phyloP scores from a whole-genome alignment of 2,888 invertebrate genomes.

The Aspidiotus destructor region DNA sequence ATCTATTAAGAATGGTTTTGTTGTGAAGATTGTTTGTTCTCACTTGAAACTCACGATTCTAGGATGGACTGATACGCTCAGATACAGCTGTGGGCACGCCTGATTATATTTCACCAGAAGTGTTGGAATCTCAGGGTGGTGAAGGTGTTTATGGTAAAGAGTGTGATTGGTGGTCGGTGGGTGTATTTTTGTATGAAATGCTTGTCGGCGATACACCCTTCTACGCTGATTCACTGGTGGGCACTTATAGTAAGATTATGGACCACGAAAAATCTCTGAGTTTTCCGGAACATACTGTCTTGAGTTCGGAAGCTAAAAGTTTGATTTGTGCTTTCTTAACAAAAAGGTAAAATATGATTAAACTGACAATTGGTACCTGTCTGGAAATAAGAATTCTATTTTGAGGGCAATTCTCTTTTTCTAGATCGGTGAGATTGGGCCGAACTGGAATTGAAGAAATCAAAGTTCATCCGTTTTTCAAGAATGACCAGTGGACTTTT shows the following conservation, averaged over 20 bases:
- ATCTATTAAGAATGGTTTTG: neutral
- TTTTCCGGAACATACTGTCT: constrained; percentile 89
- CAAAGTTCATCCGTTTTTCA: constrained; percentile 87
- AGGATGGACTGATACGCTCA: constrained; percentile 88
- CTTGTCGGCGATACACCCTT: constrained; percentile 97
- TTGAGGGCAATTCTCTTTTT: constrained; percentile 20
- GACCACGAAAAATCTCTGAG: constrained; percentile 91
- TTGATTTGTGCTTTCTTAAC: constrained; percentile 90
- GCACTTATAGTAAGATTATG: constrained; percentile 98
- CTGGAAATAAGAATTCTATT: neutral
- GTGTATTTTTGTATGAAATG: constrained; percentile 98
- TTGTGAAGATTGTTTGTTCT: neutral
- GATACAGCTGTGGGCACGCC: constrained; percentile 99
- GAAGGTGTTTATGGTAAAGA: constrained; percentile 94
- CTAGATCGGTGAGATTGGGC: constrained; percentile 68
- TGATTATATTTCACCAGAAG: constrained; percentile 98
- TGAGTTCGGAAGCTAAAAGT: constrained; percentile 65
- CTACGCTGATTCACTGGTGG: constrained; percentile 90
- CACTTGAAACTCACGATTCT: constrained; percentile 24
- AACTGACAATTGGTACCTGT: neutral
- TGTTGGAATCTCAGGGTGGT: constrained; percentile 90
- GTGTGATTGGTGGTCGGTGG: constrained; percentile 99
- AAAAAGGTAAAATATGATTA: constrained; percentile 55
- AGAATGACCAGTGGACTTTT: constrained; percentile 96
- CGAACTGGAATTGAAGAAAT: constrained; percentile 90